Conservation (phyloP, 2,113 vertebrate species). For the Petrocephalus zakoni region DNA sequence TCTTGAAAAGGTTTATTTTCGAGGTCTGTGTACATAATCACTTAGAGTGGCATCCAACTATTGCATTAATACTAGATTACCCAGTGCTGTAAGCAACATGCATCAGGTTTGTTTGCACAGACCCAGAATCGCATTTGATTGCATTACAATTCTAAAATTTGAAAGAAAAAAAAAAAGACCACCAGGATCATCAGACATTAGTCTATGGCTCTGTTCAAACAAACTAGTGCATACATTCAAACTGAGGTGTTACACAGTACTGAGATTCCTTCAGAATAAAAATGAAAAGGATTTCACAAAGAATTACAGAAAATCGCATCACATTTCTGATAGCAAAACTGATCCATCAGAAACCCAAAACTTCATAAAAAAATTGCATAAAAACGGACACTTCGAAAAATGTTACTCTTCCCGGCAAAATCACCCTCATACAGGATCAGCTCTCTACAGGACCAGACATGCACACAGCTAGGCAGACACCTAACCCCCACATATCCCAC, state of each 20-base stretch:
- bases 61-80: neutral
- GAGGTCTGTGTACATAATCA: conserved; percentile 51
- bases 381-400: neutral
- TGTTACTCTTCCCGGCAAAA: neutral
- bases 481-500: neutral
- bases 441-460: conserved; percentile 33
- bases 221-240: neutral
- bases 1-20: conserved; percentile 56
- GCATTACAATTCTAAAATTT: neutral
- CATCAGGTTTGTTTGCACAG: neutral
- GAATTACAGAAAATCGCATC: neutral
- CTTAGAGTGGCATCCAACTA: neutral
- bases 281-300: neutral
- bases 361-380: neutral
- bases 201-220: conserved; percentile 69
- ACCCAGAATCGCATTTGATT: conserved; percentile 3
- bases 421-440: neutral
- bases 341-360: neutral
- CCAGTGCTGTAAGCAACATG: conserved; percentile 2
- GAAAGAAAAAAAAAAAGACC: neutral
- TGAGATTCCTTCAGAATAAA: neutral
- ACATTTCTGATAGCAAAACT: neutral
- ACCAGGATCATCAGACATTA: neutral
- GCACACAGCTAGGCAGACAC: conserved; percentile 1
- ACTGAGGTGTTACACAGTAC: neutral